Base-by-base conservation (phyloP, 2,888 invertebrate genomes). In the Tetanocera ferruginea region DNA sequence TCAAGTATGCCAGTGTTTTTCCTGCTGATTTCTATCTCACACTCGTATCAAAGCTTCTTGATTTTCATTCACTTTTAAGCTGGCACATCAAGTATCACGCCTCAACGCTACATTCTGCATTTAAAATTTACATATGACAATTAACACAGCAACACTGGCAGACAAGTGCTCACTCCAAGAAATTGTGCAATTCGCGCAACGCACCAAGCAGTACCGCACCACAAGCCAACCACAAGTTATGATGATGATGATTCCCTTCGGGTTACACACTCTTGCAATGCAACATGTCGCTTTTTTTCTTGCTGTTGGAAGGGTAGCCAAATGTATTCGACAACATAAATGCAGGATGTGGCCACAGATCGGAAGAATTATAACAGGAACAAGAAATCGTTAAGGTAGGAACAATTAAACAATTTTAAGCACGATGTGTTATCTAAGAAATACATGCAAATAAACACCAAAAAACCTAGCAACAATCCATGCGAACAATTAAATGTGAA, bases 71-170 rank as follows among this genome's bases (percentile, higher is more conserved):
- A 37, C n/a, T 66, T 66, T 66, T 66, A 66, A 66, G 19, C 64
- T 19, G n/a, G 34, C 19, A n/a, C 9, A 25, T 17, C 23, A 62
- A 55, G 23, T 17, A 23, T 28, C 60, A 60, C 25, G 25, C 25
- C 25, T 28, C 14, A 19, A 8, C 43, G 19, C 34, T 37, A 25
- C 51, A 69, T 23, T 37, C 17, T 69, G 49, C 49, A 69, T 69
- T 69, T 69, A 49, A 69, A 69, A 69, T 69, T 69, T 69, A 51
- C 69, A 69, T 69, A 69, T 51, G 69, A 69, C 51, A 49, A 69
- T 69, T 69, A 69, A 49, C 69, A 69, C 69, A 51, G 17, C 69
- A 51, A 66, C 64, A n/a, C 64, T n/a, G 43, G 60, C 25, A 25
- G 60, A 25, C 14, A 60, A 60, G 60, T 60, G 60, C 43, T 28